Conservation (phyloP, 2,113 vertebrate genomes). For the Caranx melampygus region DNA sequence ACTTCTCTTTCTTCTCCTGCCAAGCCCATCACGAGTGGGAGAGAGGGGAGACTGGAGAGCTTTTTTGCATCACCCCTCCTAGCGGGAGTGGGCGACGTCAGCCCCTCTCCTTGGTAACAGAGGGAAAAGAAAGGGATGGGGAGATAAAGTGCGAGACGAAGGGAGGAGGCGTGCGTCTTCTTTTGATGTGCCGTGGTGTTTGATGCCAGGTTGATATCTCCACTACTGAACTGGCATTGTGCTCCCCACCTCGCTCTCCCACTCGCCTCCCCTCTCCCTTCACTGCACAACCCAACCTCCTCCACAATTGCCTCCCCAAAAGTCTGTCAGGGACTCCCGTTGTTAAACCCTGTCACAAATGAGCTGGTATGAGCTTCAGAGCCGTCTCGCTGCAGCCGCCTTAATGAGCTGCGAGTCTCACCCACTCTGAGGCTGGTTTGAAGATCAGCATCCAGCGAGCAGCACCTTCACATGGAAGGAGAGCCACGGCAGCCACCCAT, state of each 20-base stretch:
- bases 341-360: conserved; percentile 51
- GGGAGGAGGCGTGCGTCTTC: conserved; percentile 56
- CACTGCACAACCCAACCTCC: neutral
- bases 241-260: conserved; percentile 46
- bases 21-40: conserved; percentile 76
- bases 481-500: conserved; percentile 17
- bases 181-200: conserved; percentile 78
- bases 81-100: conserved; percentile 77
- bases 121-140: conserved; percentile 61
- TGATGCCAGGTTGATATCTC: conserved; percentile 78
- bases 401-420: conserved; percentile 66
- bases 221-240: conserved; percentile 66
- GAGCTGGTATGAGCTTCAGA: conserved; percentile 36
- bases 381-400: conserved; percentile 27
- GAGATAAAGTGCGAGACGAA: conserved; percentile 66
- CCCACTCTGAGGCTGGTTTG: conserved; percentile 33
- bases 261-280: conserved; percentile 14
- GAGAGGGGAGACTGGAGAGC: conserved; percentile 69
- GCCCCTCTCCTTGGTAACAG: conserved; percentile 75
- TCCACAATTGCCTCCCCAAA: conserved; percentile 35
- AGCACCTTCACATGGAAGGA: conserved; percentile 46
- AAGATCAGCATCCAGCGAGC: conserved; percentile 30
- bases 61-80: conserved; percentile 78
- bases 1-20: conserved; percentile 78
- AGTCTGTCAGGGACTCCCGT: conserved; percentile 41